Evolutionary conservation across 2,888 invertebrate species (phyloP).

Genomic region (Scaptodrosophila latifasciaeformis): DNA sequence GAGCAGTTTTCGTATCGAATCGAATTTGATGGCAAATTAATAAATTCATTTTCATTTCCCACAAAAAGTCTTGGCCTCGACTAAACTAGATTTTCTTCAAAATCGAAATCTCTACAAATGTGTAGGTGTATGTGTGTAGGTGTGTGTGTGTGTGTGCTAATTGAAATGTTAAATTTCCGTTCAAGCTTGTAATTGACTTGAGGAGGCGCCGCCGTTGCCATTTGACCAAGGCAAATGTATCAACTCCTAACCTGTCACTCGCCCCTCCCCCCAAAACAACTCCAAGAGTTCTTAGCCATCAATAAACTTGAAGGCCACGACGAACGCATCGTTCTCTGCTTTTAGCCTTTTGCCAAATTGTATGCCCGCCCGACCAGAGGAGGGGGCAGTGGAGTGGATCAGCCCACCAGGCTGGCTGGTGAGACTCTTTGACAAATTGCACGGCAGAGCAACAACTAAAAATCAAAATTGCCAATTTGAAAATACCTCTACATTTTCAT

Average conservation of each 20-base stretch:
- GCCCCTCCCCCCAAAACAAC: too few species aligned
- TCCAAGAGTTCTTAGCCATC: too few species aligned
- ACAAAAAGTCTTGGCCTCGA: background rate
- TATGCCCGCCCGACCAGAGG: too few species aligned
- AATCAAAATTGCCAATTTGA: constrained; percentile 31
- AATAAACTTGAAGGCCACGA: too few species aligned
- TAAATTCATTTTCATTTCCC: constrained; percentile 62
- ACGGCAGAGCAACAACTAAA: constrained; percentile 10
- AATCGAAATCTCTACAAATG: too few species aligned
- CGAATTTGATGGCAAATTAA: constrained; percentile 61
- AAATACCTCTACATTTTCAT: background rate
- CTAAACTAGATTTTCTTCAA: too few species aligned
- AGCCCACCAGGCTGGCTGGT: background rate
- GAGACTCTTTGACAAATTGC: constrained; percentile 5
- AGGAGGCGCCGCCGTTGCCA: too few species aligned
- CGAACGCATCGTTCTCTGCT: too few species aligned
- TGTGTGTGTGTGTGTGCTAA: constrained; percentile 39
- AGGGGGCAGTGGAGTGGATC: background rate
- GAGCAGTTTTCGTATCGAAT: constrained; percentile 10
- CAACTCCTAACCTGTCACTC: background rate
- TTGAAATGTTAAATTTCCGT: constrained; percentile 74
- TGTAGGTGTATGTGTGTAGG: background rate
- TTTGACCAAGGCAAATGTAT: background rate
- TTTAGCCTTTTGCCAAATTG: too few species aligned
- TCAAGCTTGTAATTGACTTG: constrained; percentile 74